Evolutionary conservation across 2,797 vertebrate species (phyloP).

Genomic region (Arnoldichthys spilopterus): DNA sequence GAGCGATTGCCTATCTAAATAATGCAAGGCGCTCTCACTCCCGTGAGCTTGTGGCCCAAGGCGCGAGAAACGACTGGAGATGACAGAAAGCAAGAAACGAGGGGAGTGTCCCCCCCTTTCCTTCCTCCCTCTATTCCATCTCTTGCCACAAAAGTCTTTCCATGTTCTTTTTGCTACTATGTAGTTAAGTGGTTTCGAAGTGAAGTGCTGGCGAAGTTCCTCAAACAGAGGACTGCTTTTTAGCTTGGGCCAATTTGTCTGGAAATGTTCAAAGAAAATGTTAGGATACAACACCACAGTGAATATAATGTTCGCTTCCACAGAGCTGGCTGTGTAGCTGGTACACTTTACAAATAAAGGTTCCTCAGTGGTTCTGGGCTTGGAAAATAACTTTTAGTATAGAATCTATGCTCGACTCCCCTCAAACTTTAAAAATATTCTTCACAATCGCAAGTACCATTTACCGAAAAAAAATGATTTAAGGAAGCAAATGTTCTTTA

Average conservation of each 20-base stretch:
- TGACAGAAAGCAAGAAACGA: constrained; percentile 71
- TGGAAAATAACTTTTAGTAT: background rate
- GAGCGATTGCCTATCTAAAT: constrained; percentile 80
- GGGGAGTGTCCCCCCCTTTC: constrained; percentile 34
- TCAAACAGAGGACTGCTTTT: background rate
- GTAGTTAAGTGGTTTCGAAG: constrained; percentile 60
- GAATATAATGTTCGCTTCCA: background rate
- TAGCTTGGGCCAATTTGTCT: background rate
- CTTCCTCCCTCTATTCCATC: constrained; percentile 20
- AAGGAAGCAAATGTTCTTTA: background rate
- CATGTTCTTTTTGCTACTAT: constrained; percentile 62
- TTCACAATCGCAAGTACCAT: too few species aligned
- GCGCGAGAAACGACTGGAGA: constrained; percentile 73
- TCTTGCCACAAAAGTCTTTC: constrained; percentile 71
- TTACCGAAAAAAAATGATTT: too few species aligned
- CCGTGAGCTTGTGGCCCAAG: constrained; percentile 54
- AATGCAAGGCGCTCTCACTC: constrained; percentile 69
- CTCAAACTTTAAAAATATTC: too few species aligned
- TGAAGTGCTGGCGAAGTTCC: constrained; percentile 27
- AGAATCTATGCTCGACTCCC: too few species aligned
- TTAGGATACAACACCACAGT: background rate
- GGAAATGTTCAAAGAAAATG: background rate
- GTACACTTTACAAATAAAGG: background rate
- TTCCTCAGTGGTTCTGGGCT: background rate
- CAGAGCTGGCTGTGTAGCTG: background rate